A percentile compares a stretch with the other conserved stretches of the same genome.
These are phyloP conservation scores for Diplazon laetatorius DNA, from an alignment of 2,888 invertebrate genomes.

Conservation along the genomic window DNA sequence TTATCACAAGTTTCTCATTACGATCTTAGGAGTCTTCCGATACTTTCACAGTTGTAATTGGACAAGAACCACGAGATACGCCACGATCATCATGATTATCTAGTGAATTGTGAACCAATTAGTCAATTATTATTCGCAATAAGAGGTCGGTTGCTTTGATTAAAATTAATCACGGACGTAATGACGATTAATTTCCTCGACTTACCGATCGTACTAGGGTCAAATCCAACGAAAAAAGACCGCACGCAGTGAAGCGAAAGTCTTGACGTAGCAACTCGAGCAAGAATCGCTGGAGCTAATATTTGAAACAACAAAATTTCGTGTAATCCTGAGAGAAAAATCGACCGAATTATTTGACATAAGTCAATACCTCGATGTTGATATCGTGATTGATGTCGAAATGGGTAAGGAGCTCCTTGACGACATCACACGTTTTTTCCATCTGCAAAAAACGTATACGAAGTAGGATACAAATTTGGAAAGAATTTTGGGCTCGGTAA, in stretches of 20 bases:
- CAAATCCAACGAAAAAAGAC: slow-evolving; percentile 73
- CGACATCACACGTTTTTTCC: slow-evolving; percentile 33
- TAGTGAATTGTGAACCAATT: neutral
- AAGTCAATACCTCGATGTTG: slow-evolving; percentile 47
- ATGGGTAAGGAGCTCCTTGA: slow-evolving; percentile 46
- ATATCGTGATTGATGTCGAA: slow-evolving; percentile 33
- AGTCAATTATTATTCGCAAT: no score
- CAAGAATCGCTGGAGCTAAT: slow-evolving; percentile 73
- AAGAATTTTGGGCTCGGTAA: no score
- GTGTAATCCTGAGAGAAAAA: no score
- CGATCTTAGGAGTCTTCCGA: no score
- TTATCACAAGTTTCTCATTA: no score
- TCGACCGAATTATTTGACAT: neutral
- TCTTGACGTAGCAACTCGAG: slow-evolving; percentile 70
- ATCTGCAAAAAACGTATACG: slow-evolving; percentile 33
- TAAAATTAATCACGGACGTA: slow-evolving; percentile 63
- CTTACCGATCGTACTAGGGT: slow-evolving; percentile 74
- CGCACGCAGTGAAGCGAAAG: slow-evolving; percentile 73
- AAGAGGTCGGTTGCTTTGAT: no score
- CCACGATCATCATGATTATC: slow-evolving; percentile 35
- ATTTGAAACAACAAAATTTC: slow-evolving; percentile 26
- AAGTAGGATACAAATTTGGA: neutral
- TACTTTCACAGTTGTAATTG: slow-evolving; percentile 10
- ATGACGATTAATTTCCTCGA: slow-evolving; percentile 70
- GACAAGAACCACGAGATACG: slow-evolving; percentile 38